Base-by-base conservation (phyloP, 2,797 vertebrate genomes). In the Geotrypetes seraphini region DNA sequence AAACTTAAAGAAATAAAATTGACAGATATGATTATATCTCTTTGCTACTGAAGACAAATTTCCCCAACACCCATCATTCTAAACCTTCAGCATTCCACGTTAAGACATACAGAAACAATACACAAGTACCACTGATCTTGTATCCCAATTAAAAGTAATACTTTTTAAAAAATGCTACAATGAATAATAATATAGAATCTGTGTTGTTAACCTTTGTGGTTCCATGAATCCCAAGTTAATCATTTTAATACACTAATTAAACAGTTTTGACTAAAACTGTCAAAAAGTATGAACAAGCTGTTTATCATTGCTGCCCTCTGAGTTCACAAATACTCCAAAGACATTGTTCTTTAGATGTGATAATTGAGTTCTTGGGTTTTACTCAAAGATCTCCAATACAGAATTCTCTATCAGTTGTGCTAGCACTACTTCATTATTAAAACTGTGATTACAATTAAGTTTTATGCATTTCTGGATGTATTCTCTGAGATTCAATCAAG, bases 341-440 rank as follows among this genome's bases (percentile, higher is more conserved):
- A 66, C 43, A 33, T n/a, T n/a, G 27, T 54, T 47, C 62, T 64
- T 58, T 24, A 71, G 52, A 66, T 48, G 39, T 28, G 31, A 59
- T 75, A 74, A 79, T 78, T 71, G 16, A 57, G 26, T 62, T 61
- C 47, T 57, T 61, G 43, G 33, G 55, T 43, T 69, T 61, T 33
- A 54, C 60, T 55, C 57, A 45, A 60, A 57, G 47, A 57, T 34
- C 31, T 63, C 62, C 63, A 68, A 49, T 43, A 54, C 49, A 67
- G 57, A 57, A 43, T 53, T 71, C 56, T 48, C 52, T 38, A 60
- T 71, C 72, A 66, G 74, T 69, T 61, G 54, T 59, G 44, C 36
- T 64, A 60, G 58, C 50, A 66, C 51, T 41, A 55, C 47, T 63
- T 59, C 45, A 53, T 25, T 57, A 69, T 71, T 62, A 65, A 49